Conservation (phyloP, 2,888 invertebrate species). For the Nemotelus pantherinus region DNA sequence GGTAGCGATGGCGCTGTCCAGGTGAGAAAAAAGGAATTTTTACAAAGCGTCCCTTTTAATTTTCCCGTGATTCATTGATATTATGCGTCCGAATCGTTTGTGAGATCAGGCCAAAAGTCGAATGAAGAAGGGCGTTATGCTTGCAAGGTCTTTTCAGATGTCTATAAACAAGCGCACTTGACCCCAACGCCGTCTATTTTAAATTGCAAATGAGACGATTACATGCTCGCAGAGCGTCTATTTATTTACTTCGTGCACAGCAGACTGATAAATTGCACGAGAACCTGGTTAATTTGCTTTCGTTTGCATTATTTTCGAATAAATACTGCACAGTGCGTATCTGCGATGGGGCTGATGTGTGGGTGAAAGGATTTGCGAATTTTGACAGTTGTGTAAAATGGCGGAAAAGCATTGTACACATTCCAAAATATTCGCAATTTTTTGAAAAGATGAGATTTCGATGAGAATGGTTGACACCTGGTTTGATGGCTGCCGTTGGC, state of each 20-base stretch:
- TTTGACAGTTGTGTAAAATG: constrained; percentile 39
- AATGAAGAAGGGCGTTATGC: too few relatives aligned
- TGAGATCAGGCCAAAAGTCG: constrained; percentile 28
- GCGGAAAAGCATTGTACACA: constrained; percentile 28
- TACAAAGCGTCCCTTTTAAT: constrained; percentile 20
- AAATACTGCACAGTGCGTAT: neutral
- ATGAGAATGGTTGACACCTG: too few relatives aligned
- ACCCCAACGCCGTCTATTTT: constrained; percentile 24
- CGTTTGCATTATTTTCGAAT: constrained; percentile 2
- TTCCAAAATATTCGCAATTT: constrained; percentile 17
- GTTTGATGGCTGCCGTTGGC: too few relatives aligned
- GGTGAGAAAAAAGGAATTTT: constrained; percentile 45
- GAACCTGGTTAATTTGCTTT: neutral
- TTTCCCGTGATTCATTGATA: constrained; percentile 5
- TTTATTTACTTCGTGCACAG: constrained; percentile 21
- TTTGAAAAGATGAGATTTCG: neutral
- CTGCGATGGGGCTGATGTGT: constrained; percentile 13
- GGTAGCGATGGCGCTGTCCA: constrained; percentile 48
- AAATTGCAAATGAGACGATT: constrained; percentile 17
- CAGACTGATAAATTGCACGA: constrained; percentile 2
- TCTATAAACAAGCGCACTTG: constrained; percentile 6
- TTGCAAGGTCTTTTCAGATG: neutral
- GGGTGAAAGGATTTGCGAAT: constrained; percentile 40
- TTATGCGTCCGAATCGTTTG: constrained; percentile 31
- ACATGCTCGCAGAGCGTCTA: constrained; percentile 9